A percentile compares a stretch with the other conserved stretches of the same genome.
Evolutionary conservation across 2,888 invertebrate genomes (phyloP).

Genomic region (Ornithoptera priamus): DNA sequence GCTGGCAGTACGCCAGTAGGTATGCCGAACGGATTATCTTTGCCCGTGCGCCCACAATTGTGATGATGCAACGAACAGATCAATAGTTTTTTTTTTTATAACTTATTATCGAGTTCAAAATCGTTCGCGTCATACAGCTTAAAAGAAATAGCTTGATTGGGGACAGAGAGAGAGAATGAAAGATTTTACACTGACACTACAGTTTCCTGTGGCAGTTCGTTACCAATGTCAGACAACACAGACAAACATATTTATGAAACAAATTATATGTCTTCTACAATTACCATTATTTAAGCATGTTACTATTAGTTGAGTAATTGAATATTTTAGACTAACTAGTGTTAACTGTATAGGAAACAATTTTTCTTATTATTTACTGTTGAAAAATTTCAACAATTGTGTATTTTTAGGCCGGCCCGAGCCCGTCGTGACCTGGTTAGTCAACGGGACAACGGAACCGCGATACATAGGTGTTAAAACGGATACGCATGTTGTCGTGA

Average conservation of each 20-base stretch:
- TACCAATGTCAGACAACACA: no score
- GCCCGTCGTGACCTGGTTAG: conserved; percentile 89
- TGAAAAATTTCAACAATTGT: background rate
- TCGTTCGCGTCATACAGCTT: background rate
- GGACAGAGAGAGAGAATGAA: background rate
- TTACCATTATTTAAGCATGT: no score
- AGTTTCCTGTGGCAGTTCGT: no score
- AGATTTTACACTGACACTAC: no score
- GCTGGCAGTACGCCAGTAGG: conserved; percentile 70
- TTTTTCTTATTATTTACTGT: background rate
- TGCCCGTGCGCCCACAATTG: conserved; percentile 67
- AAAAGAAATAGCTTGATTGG: background rate
- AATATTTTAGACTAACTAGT: no score
- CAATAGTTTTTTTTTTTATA: conserved; percentile 30
- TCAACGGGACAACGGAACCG: conserved; percentile 84
- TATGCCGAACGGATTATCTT: conserved; percentile 61
- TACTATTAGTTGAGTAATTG: no score
- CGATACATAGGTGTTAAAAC: conserved; percentile 85
- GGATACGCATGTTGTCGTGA: conserved; percentile 87
- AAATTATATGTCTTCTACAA: no score
- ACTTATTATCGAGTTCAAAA: conserved; percentile 27
- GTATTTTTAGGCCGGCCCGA: conserved; percentile 86
- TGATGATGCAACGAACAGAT: conserved; percentile 60
- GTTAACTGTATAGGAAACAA: background rate
- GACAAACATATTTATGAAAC: no score